Conservation (phyloP, 2,113 vertebrate species). For the Diphyllodes magnificus region DNA sequence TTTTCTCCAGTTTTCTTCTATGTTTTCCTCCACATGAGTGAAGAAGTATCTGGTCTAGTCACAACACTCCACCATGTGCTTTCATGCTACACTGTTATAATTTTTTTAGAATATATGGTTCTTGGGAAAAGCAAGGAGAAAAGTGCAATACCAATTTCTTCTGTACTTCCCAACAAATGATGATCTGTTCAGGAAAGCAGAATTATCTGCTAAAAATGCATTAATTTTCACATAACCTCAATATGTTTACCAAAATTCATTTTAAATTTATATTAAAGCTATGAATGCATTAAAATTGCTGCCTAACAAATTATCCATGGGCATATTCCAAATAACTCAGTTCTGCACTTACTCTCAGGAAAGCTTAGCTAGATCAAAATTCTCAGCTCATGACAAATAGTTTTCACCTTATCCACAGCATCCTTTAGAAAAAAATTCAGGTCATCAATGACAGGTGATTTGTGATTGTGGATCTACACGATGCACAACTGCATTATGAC, state of each 20-base stretch:
- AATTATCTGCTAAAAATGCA: conserved; percentile 39
- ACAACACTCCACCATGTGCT: not conserved
- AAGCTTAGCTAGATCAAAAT: not conserved
- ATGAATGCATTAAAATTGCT: conserved; percentile 29
- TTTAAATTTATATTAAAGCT: conserved; percentile 31
- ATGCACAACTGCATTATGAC: not conserved
- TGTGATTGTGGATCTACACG: not conserved
- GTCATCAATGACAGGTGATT: not conserved
- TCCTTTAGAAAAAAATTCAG: not conserved
- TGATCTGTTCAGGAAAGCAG: not conserved
- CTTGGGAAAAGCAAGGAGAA: not conserved
- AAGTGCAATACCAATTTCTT: not conserved
- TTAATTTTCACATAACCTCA: conserved; percentile 32
- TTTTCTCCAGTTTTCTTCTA: not conserved
- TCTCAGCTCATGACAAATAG: not conserved
- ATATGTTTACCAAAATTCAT: conserved; percentile 43
- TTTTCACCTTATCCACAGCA: not conserved
- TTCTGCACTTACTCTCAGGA: not conserved
- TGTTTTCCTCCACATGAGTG: not conserved
- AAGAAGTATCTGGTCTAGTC: not conserved
- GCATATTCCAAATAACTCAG: not conserved
- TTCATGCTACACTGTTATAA: not conserved
- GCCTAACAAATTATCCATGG: conserved; percentile 37
- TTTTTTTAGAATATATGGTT: not conserved
- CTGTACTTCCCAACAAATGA: not conserved